phyloP scores from a whole-genome alignment of 1,140 invertebrate species.

The Drosophila kohkoa region DNA sequence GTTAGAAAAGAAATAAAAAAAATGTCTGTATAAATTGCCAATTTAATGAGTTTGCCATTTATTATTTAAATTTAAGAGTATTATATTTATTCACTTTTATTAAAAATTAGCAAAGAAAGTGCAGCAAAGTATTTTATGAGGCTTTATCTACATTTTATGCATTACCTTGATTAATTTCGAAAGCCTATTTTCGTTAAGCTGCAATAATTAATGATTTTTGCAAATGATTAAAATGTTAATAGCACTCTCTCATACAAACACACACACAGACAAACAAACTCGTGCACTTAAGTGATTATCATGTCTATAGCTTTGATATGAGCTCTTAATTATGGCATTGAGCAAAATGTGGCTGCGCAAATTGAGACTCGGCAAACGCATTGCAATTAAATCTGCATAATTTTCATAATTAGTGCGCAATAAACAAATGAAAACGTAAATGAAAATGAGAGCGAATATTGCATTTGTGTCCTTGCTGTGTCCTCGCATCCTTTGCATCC shows the following conservation, averaged over 20 bases:
- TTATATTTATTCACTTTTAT: too few relatives aligned
- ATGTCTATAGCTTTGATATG: slow-evolving; percentile 3
- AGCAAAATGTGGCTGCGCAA: background rate
- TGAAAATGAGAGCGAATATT: slow-evolving; percentile 45
- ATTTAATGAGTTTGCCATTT: too few relatives aligned
- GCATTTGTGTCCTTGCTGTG: slow-evolving; percentile 14
- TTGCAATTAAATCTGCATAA: slow-evolving; percentile 41
- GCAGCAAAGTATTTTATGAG: too few relatives aligned
- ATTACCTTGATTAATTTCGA: background rate
- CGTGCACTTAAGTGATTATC: slow-evolving; percentile 4
- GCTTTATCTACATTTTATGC: background rate
- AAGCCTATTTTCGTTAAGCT: background rate
- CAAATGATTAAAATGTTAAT: slow-evolving; percentile 9
- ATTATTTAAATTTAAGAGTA: too few relatives aligned
- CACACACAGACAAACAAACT: background rate
- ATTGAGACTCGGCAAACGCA: background rate
- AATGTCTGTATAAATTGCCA: too few relatives aligned
- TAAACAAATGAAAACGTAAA: slow-evolving; percentile 62
- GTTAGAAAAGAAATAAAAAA: too few relatives aligned
- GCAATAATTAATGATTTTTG: slow-evolving; percentile 11
- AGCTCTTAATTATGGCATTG: slow-evolving; percentile 13
- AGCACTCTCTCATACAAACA: background rate
- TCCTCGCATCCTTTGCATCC: slow-evolving; percentile 22
- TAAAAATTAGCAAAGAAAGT: too few relatives aligned
- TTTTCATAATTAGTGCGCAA: slow-evolving; percentile 61